These are phyloP conservation scores for Drosophila kuntzei DNA, from an alignment of 2,888 invertebrate genomes.

Conservation along the genomic window DNA sequence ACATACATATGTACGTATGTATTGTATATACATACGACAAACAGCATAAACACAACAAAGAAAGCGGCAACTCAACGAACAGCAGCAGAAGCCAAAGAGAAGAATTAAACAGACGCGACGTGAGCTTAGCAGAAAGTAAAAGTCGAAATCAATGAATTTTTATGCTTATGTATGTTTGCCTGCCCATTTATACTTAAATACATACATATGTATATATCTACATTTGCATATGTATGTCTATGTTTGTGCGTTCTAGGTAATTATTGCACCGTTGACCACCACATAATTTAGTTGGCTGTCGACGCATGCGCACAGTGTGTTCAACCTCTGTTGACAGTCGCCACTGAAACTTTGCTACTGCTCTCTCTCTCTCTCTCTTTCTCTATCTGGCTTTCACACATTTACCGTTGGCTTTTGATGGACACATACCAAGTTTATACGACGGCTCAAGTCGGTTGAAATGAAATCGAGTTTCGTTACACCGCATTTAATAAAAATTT, in stretches of 20 bases:
- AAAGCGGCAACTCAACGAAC: constrained; percentile 34
- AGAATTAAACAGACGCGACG: constrained; percentile 17
- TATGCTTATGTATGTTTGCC: constrained; percentile 32
- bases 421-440: constrained; percentile 5
- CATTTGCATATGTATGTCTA: not conserved
- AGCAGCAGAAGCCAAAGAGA: constrained; percentile 31
- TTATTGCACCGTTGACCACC: not conserved
- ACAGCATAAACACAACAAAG: constrained; percentile 41
- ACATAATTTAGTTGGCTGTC: not conserved
- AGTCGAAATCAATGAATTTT: constrained; percentile 67
- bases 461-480: not conserved
- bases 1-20: not conserved
- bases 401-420: constrained; percentile 26
- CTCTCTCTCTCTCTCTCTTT: not conserved
- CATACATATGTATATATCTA: constrained; percentile 1
- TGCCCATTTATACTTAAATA: constrained; percentile 1
- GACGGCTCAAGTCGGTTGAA: not conserved
- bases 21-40: not conserved
- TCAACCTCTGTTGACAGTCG: not conserved
- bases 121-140: constrained; percentile 60
- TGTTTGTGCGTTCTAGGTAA: not conserved
- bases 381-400: constrained; percentile 18
- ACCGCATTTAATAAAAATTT: not conserved
- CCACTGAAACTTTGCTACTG: not conserved
- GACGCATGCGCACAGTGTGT: constrained; percentile 3